Evolutionary conservation across 1,140 invertebrate genomes (phyloP).

Genomic region (Neocloeon triangulifer): DNA sequence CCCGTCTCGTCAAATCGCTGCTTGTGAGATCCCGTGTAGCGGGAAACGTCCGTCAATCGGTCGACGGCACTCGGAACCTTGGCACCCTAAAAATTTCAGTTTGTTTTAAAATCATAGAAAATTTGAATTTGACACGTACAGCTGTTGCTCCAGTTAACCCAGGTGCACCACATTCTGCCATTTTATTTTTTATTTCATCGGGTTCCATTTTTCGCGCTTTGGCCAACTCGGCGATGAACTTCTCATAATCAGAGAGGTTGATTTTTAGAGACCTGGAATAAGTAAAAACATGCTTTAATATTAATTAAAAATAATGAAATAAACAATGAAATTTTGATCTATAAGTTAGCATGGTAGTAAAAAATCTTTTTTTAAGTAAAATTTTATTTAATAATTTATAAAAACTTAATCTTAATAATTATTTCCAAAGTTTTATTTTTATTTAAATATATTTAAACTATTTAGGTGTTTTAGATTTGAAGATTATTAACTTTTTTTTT

Average conservation of each 20-base stretch:
- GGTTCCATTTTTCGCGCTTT: slow-evolving; percentile 56
- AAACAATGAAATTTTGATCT: no score
- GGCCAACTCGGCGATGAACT: slow-evolving; percentile 57
- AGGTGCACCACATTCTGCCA: slow-evolving; percentile 51
- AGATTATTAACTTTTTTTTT: no score
- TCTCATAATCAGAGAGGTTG: slow-evolving; percentile 47
- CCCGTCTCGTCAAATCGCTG: slow-evolving; percentile 67
- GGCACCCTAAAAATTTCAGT: no score
- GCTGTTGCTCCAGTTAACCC: slow-evolving; percentile 22
- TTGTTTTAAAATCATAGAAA: slow-evolving; percentile 1
- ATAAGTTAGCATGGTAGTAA: no score
- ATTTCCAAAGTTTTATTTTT: no score
- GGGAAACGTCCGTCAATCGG: slow-evolving; percentile 67
- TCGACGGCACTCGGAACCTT: slow-evolving; percentile 60
- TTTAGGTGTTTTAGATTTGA: no score
- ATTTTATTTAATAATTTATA: no score
- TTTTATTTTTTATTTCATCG: slow-evolving; percentile 49
- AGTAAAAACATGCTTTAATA: no score
- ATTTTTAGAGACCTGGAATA: slow-evolving; percentile 36
- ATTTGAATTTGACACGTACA: slow-evolving; percentile 3
- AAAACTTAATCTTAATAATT: no score
- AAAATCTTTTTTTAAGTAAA: no score
- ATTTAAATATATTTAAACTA: no score
- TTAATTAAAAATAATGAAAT: no score
- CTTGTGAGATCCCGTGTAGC: slow-evolving; percentile 79